Conservation (phyloP, 2,797 vertebrate genomes). For the Triplophysa yarkandensis region DNA sequence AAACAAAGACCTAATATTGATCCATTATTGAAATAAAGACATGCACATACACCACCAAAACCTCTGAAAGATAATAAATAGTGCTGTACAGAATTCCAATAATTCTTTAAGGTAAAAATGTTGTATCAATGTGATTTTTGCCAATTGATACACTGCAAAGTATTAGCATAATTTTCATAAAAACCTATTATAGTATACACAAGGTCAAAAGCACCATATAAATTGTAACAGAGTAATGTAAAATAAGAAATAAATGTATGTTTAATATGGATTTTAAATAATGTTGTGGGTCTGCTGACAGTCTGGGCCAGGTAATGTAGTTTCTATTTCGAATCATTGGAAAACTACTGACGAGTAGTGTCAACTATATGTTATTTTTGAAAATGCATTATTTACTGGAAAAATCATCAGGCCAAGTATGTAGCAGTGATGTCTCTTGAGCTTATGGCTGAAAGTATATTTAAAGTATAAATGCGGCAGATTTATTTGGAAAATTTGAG, state of each 20-base stretch:
- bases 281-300: background rate
- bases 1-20: background rate
- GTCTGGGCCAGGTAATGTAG: background rate
- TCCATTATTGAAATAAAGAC: background rate
- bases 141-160: conserved; percentile 11
- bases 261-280: background rate
- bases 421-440: conserved; percentile 8
- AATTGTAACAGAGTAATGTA: background rate
- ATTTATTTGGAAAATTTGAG: conserved; percentile 24
- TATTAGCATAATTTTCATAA: background rate
- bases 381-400: background rate
- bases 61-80: conserved; percentile 6
- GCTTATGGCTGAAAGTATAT: background rate
- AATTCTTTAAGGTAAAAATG: conserved; percentile 12
- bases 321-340: background rate
- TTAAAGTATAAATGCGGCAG: conserved; percentile 3
- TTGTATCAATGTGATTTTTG: conserved; percentile 4
- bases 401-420: background rate
- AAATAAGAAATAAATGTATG: background rate
- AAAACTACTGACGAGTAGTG: background rate
- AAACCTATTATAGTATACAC: background rate
- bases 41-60: conserved; percentile 21
- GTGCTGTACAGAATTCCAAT: conserved; percentile 8
- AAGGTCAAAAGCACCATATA: conserved; percentile 17
- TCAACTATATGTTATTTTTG: background rate